phyloP scores from a whole-genome alignment of 2,888 invertebrate species.

The Theretra japonica region DNA sequence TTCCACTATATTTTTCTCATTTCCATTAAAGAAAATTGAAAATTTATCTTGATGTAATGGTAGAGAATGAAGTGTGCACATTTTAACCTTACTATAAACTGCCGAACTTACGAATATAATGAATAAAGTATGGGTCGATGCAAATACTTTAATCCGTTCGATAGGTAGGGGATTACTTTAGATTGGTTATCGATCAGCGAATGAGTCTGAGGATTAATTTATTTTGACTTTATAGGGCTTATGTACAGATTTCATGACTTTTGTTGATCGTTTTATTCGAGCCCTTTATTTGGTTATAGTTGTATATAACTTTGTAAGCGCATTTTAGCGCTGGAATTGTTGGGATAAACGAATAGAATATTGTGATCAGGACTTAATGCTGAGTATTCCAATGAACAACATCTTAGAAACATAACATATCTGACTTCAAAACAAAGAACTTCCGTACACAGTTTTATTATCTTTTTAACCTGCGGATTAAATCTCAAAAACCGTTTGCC shows the following conservation, averaged over 20 bases:
- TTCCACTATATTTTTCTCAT: not conserved
- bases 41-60: conserved; percentile 8
- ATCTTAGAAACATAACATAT: no score
- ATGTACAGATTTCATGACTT: not conserved
- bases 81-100: not conserved
- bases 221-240: conserved; percentile 11
- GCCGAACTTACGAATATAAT: conserved; percentile 9
- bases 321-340: not conserved
- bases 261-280: not conserved
- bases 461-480: no score
- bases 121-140: conserved; percentile 2
- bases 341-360: no score
- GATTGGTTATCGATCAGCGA: conserved; percentile 41
- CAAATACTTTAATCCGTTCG: conserved; percentile 13
- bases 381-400: no score
- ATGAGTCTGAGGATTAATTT: conserved; percentile 15
- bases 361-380: no score
- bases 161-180: conserved; percentile 36
- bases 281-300: not conserved
- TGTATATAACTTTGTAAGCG: not conserved
- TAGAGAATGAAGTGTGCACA: not conserved
- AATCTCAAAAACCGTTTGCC: not conserved
- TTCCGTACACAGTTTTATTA: no score
- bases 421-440: no score
- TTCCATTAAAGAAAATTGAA: conserved; percentile 25